phyloP scores from a whole-genome alignment of 2,113 vertebrate species.

The Ailuropoda melanoleuca region DNA sequence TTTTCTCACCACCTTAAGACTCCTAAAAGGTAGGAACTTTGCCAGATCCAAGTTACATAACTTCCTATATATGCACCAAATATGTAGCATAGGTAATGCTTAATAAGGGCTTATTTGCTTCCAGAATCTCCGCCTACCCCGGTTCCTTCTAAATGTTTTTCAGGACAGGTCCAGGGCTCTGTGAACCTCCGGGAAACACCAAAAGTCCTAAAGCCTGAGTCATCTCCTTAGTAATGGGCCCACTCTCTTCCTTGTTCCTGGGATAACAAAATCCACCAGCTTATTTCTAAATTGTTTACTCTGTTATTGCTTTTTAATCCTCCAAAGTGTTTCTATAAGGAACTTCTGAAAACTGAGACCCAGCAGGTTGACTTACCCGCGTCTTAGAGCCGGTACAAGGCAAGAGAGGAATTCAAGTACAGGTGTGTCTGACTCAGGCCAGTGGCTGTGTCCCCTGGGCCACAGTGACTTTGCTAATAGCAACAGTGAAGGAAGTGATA shows the following conservation, averaged over 20 bases:
- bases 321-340: not conserved
- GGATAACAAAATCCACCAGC: not conserved
- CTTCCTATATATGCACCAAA: not conserved
- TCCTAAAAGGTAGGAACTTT: not conserved
- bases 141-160: not conserved
- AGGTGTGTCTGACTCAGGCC: not conserved
- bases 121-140: not conserved
- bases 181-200: not conserved
- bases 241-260: constrained; percentile 52
- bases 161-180: not conserved
- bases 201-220: not conserved
- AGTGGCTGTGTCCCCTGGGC: not conserved
- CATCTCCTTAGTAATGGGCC: not conserved
- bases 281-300: not conserved
- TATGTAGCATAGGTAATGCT: not conserved
- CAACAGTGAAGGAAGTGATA: not conserved
- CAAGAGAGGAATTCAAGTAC: not conserved
- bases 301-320: not conserved
- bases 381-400: not conserved
- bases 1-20: not conserved
- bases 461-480: not conserved
- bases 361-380: not conserved
- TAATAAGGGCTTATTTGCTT: constrained; percentile 22
- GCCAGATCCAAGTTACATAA: not conserved
- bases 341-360: not conserved